A percentile compares a stretch with the other conserved stretches of the same genome.
These are phyloP conservation scores for Galemys pyrenaicus DNA, from an alignment of 2,113 vertebrate genomes.

Conservation along the genomic window DNA sequence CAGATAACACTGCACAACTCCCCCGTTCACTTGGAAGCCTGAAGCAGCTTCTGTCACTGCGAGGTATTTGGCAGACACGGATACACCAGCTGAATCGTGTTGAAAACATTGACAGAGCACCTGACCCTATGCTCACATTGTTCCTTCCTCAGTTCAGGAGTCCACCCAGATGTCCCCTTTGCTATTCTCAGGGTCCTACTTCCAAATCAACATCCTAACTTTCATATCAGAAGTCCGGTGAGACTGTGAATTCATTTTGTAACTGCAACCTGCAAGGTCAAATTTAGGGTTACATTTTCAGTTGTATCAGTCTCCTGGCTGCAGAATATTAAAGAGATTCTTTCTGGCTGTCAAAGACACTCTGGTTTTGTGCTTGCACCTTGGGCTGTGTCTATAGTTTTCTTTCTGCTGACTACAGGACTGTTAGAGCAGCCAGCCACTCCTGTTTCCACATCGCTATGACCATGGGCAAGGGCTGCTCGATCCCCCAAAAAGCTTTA, in stretches of 20 bases:
- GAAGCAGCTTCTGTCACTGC: not conserved
- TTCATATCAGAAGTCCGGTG: not conserved
- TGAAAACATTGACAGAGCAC: not conserved
- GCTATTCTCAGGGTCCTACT: constrained; percentile 58
- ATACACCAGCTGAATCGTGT: not conserved
- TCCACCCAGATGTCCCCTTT: not conserved
- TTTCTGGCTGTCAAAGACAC: not conserved
- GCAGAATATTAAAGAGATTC: constrained; percentile 45
- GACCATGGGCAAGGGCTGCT: fast-evolving
- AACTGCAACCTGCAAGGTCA: not conserved
- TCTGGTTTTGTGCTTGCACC: not conserved
- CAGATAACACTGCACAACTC: not conserved
- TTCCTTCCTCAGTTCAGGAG: not conserved
- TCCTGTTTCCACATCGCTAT: fast-evolving
- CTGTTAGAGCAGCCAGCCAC: too few relatives aligned
- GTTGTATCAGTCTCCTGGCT: not conserved
- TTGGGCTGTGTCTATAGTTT: not conserved
- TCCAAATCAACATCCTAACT: not conserved
- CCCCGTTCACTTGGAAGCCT: not conserved
- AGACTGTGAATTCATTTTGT: not conserved
- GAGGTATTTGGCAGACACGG: fast-evolving
- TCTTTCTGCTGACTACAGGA: not conserved
- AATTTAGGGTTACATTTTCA: not conserved
- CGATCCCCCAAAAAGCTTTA: not conserved
- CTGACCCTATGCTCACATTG: too few relatives aligned